Evolutionary conservation across 2,888 invertebrate genomes (phyloP).

Genomic region (Aspidapion aeneum): DNA sequence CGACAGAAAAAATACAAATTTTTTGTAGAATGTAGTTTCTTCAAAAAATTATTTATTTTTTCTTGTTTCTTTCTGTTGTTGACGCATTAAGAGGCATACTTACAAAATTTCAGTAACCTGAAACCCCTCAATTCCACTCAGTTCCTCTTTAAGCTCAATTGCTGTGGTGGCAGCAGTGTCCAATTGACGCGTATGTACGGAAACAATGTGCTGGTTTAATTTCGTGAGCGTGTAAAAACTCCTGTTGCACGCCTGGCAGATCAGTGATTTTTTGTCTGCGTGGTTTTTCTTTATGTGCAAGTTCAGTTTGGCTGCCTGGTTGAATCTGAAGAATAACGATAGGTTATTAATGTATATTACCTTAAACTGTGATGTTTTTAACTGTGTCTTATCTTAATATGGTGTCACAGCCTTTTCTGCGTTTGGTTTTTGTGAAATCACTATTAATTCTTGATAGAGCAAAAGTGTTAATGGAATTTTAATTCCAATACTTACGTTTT

Average conservation of each 20-base stretch:
- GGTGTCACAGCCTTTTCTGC: too few relatives aligned
- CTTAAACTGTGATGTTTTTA: too few relatives aligned
- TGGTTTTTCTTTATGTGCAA: constrained; percentile 43
- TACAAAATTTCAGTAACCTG: constrained; percentile 45
- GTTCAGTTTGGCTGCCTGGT: constrained; percentile 44
- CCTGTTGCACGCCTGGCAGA: constrained; percentile 45
- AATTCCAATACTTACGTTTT: constrained; percentile 46
- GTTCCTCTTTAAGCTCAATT: constrained; percentile 31
- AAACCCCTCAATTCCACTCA: constrained; percentile 39
- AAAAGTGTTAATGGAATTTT: too few relatives aligned
- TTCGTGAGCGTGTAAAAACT: constrained; percentile 38
- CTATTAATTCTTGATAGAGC: too few relatives aligned
- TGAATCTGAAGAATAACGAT: constrained; percentile 37
- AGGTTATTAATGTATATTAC: too few relatives aligned
- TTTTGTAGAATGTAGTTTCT: too few relatives aligned
- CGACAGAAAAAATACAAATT: too few relatives aligned
- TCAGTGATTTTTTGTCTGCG: constrained; percentile 9
- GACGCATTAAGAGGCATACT: constrained; percentile 31
- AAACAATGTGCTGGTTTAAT: constrained; percentile 34
- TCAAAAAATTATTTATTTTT: too few relatives aligned
- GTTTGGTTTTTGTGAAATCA: too few relatives aligned
- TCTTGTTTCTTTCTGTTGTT: too few relatives aligned
- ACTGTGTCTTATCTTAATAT: too few relatives aligned
- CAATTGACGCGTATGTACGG: constrained; percentile 29
- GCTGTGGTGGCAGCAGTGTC: constrained; percentile 35